Conservation (phyloP, 2,113 vertebrate species). For the Sminthopsis crassicaudata region DNA sequence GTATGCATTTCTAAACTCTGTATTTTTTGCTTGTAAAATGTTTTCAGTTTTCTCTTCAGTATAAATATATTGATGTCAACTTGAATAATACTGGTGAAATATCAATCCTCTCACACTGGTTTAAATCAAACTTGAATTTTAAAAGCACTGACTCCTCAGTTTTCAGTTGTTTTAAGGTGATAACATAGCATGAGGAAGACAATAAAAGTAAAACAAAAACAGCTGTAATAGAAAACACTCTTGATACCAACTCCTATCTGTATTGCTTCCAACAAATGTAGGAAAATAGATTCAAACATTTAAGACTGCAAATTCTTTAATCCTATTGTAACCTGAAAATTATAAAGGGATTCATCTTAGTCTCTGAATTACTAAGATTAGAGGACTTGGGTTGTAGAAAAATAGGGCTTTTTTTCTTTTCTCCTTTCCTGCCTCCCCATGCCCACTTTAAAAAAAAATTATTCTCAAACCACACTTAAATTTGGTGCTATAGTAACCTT, state of each 20-base stretch:
- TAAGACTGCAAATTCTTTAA: conserved; percentile 18
- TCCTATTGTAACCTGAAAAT: neutral
- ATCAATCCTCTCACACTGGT: neutral
- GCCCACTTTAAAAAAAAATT: neutral
- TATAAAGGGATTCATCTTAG: neutral
- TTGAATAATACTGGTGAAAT: conserved; percentile 9
- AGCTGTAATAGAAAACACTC: neutral
- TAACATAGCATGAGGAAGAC: neutral
- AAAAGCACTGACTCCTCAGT: neutral
- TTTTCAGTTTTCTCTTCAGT: neutral
- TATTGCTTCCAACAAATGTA: conserved; percentile 10
- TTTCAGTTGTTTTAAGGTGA: neutral
- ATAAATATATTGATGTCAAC: neutral
- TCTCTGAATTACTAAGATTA: conserved; percentile 26
- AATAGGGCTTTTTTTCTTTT: neutral
- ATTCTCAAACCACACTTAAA: neutral
- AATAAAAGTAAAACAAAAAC: neutral
- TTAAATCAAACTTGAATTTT: neutral
- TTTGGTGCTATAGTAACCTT: neutral
- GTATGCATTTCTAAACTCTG: neutral
- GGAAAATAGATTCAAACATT: neutral
- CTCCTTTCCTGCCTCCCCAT: too few species aligned
- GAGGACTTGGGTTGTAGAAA: conserved; percentile 20
- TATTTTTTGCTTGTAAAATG: neutral
- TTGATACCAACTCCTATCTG: neutral